These are phyloP conservation scores for Allolobophora icterica DNA, from an alignment of 2,888 invertebrate genomes.

Conservation along the genomic window DNA sequence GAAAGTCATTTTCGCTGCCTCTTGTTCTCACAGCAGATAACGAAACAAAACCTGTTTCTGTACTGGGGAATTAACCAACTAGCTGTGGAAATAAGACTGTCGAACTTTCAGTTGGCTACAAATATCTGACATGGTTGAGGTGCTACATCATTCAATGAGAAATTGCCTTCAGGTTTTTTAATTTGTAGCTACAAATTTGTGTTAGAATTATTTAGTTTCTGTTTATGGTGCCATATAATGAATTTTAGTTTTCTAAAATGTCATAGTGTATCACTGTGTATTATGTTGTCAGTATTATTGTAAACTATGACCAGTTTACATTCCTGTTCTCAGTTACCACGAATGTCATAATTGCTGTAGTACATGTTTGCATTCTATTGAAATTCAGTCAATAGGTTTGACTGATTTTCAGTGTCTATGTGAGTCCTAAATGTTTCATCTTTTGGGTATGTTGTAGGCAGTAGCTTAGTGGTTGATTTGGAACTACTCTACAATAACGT, in stretches of 20 bases:
- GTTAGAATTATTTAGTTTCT: neutral
- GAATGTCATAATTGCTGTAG: neutral
- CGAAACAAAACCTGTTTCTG: neutral
- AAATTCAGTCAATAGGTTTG: too few species aligned
- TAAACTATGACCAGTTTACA: neutral
- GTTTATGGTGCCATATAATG: neutral
- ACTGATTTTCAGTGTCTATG: too few species aligned
- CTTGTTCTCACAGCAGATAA: constrained; percentile 64
- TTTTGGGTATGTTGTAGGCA: too few species aligned
- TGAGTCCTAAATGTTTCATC: too few species aligned
- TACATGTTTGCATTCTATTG: too few species aligned
- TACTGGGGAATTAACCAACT: neutral
- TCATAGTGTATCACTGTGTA: neutral
- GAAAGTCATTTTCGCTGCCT: constrained; percentile 76
- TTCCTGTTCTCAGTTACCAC: neutral
- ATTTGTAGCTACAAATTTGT: neutral
- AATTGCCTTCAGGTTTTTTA: neutral
- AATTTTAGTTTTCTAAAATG: neutral
- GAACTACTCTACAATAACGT: too few species aligned
- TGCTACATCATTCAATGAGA: neutral
- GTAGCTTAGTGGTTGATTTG: too few species aligned
- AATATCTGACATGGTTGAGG: too few species aligned
- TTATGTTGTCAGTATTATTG: neutral
- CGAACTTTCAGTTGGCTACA: neutral
- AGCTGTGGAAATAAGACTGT: neutral